phyloP scores from a whole-genome alignment of 2,888 invertebrate species.

The Andrena haemorrhoa region DNA sequence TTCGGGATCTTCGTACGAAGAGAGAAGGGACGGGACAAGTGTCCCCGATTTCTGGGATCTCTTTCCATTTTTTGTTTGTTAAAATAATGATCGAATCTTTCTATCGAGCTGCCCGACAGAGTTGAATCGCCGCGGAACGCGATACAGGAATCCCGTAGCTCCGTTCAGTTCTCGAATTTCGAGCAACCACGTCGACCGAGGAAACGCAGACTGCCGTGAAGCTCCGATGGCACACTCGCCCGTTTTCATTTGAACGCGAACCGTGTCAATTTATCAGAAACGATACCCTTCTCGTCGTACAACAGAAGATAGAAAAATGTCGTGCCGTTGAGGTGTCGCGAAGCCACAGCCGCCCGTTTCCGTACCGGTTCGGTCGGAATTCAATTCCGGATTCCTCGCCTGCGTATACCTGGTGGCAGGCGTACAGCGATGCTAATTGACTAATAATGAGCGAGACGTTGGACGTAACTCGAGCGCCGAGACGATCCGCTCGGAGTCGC shows the following conservation, averaged over 20 bases:
- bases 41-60: constrained; percentile 19
- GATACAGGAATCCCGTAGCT: constrained; percentile 28
- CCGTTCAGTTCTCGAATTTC: constrained; percentile 44
- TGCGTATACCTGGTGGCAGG: constrained; percentile 35
- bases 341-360: constrained; percentile 34
- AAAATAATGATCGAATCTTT: constrained; percentile 6
- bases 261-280: constrained; percentile 70
- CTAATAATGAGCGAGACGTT: no score
- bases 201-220: constrained; percentile 25
- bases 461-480: no score
- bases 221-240: constrained; percentile 4
- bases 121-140: constrained; percentile 17
- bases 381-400: constrained; percentile 69
- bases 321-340: not conserved
- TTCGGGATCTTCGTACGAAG: constrained; percentile 50
- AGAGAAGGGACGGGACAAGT: constrained; percentile 24
- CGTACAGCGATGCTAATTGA: no score
- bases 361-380: constrained; percentile 48
- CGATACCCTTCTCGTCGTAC: constrained; percentile 24
- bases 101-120: constrained; percentile 33
- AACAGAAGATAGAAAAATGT: constrained; percentile 12
- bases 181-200: not conserved
- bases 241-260: constrained; percentile 61
- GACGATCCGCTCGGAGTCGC: no score
- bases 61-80: not conserved